Evolutionary conservation across 2,797 vertebrate species (phyloP).

Genomic region (Lepidocolaptes lacrymiger): DNA sequence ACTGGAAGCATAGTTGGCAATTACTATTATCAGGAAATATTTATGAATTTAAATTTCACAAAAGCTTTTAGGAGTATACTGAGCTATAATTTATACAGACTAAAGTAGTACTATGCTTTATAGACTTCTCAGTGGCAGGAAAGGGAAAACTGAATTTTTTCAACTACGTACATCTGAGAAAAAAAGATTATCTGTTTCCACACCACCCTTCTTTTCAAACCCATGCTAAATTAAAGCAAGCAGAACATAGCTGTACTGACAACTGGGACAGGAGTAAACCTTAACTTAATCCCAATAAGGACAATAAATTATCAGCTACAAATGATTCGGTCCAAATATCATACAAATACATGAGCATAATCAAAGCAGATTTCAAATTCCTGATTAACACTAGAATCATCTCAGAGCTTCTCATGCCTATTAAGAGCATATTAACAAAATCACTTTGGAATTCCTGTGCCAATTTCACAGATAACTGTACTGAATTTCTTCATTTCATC

Average conservation of each 20-base stretch:
- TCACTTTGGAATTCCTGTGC: neutral
- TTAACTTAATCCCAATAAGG: neutral
- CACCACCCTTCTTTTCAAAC: neutral
- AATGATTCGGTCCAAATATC: neutral
- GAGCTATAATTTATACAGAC: neutral
- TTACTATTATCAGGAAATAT: neutral
- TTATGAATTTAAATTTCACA: neutral
- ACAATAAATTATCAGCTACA: neutral
- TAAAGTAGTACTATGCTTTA: neutral
- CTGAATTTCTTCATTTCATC: neutral
- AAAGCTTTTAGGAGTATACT: neutral
- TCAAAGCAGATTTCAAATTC: neutral
- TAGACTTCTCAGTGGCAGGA: neutral
- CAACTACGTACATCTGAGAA: neutral
- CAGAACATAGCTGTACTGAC: neutral
- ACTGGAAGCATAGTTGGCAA: neutral
- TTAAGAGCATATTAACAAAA: neutral
- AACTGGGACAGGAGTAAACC: too few relatives aligned
- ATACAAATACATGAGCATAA: neutral
- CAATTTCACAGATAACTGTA: neutral
- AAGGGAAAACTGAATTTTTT: neutral
- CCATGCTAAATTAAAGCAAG: neutral
- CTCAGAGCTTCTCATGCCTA: neutral
- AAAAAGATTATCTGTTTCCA: neutral
- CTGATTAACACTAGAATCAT: neutral